Base-by-base conservation (phyloP, 2,113 vertebrate species). In the Gymnocephalus cernua region DNA sequence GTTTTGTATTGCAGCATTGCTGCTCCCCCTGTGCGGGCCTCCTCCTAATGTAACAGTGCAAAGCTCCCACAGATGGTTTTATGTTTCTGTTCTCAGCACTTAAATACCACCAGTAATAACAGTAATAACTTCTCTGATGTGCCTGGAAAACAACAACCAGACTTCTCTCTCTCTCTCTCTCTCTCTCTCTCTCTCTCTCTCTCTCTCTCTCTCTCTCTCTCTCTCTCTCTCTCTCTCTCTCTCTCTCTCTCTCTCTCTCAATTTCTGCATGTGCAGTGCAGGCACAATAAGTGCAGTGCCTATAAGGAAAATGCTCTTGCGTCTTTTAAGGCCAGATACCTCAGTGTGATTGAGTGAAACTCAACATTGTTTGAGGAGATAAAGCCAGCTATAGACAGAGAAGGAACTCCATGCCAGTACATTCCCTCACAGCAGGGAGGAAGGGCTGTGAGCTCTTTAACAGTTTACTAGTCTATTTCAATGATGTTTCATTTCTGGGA, bases 61-160 rank as follows among this genome's bases (percentile, higher is more conserved):
- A 66, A 79, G 51, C 65, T 84, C 79, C 83, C 79, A 89, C 85
- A 86, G 73, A 83, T 90, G 89, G 69, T 81, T 91, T 77, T 61
- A 71, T 51, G 50, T 73, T 79, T 85, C 74, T 82, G 70, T 77
- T 85, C 82, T 77, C 45, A 45, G 47, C 61, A 48, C 76, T 69
- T 83, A 69, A 86, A 79, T 65, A 82, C 38, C 74, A 51, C 2
- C 29, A 77, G 57, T 77, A 82, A 85, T 29, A 70, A 50, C n/a
- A n/a, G n/a, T n/a, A n/a, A n/a, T n/a, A n/a, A 75, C 61, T 38
- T 56, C 68, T 29, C 56, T 41, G 35, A 79, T 48, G 58, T 61
- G 41, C 35, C 56, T 18, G 41, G 44, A 13, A 41, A 65, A 84
- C 67, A 61, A 76, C 70, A 79, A 82, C 50, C 48, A 75, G 53